phyloP scores from a whole-genome alignment of 2,888 invertebrate genomes.

The Torymus auratus region DNA sequence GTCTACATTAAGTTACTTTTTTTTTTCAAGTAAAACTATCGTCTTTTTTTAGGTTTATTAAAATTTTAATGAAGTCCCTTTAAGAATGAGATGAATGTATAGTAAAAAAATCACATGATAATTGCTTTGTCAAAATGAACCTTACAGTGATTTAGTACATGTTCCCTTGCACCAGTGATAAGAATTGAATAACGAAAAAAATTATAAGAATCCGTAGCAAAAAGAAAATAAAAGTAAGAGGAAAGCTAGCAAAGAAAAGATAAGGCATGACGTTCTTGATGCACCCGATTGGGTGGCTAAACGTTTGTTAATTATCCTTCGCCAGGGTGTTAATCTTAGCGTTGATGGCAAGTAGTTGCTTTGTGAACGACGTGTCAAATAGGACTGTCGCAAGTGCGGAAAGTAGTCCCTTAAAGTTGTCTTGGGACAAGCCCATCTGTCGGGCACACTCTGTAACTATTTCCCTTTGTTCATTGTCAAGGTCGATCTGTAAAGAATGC shows the following conservation, averaged over 20 bases:
- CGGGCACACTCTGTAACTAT: conserved; percentile 84
- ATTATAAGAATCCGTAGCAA: conserved; percentile 55
- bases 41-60: conserved; percentile 23
- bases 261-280: conserved; percentile 60
- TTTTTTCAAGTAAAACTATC: conserved; percentile 42
- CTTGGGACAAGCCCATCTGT: conserved; percentile 83
- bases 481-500: conserved; percentile 65
- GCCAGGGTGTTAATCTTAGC: conserved; percentile 88
- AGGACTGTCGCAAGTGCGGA: conserved; percentile 83
- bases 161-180: conserved; percentile 55
- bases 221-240: conserved; percentile 69
- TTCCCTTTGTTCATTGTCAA: conserved; percentile 78
- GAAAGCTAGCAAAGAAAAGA: conserved; percentile 70
- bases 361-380: conserved; percentile 84
- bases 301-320: conserved; percentile 82
- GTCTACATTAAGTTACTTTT: conserved; percentile 21
- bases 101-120: conserved; percentile 11
- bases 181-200: conserved; percentile 49
- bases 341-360: conserved; percentile 88
- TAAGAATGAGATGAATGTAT: not conserved
- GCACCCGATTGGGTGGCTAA: conserved; percentile 64
- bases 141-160: conserved; percentile 39
- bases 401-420: conserved; percentile 82
- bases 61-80: conserved; percentile 2
- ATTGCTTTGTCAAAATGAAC: conserved; percentile 1